Base-by-base conservation (phyloP, 2,888 invertebrate species). In the Sisyra terminalis region DNA sequence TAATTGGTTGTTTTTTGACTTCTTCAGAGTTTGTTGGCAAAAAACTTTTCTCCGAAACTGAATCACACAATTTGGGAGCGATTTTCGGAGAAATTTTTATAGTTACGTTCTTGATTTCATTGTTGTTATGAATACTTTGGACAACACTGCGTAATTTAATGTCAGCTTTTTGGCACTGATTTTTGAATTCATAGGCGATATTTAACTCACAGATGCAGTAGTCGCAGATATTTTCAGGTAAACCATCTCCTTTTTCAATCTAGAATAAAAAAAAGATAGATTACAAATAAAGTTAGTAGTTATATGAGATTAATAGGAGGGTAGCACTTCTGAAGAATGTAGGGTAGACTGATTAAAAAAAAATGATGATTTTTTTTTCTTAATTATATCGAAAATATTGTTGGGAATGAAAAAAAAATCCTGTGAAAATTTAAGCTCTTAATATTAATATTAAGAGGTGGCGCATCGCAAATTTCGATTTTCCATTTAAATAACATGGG, bases 171-270 rank as follows among this genome's bases (percentile, higher is more conserved):
- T 34, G 29, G 17, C 43, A 43, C 29, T 43, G 43, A 17, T 38
- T 29, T 38, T 24, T 16, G 13, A 43, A 43, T 29, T 43, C 11
- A 31, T 43, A 43, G 15, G 43, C 43, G 16, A 43, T 15, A 38
- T 43, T 43, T 13, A 43, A 15, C 29, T 43, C 43, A 31, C 32
- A 37, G 15, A 43, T 43, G 30, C 43, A 43, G 13, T 43, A 43
- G 5, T 43, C 43, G 24, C 43, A 43, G 16, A 43, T 43, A 43
- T 43, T 38, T 43, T 43, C 43, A 11, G 43, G 43, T 29, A 43
- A 30, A 13, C 43, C 43, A 29, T 43, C 43, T n/a, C 37, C 43
- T 37, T 37, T 15, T 36, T 38, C 13, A 9, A 43, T 24, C 43
- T 43, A 13, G 9, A 38, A 37, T 29, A 6, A 29, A 18, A 38